Evolutionary conservation across 2,797 vertebrate species (phyloP).

Genomic region (Poeciliopsis paucimaculata): DNA sequence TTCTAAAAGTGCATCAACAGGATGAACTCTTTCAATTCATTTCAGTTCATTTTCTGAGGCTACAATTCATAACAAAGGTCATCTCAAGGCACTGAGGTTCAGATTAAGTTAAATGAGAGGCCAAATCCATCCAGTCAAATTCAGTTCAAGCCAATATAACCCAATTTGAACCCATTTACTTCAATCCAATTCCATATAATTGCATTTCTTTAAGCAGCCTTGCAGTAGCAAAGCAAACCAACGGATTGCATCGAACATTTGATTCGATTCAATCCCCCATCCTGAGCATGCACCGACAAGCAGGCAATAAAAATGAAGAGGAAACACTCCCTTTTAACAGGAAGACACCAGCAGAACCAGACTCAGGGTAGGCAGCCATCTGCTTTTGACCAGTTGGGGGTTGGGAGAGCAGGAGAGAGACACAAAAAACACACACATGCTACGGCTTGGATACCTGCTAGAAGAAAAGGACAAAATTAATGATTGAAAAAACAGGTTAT

Average conservation of each 20-base stretch:
- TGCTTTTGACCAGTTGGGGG: conserved; percentile 12
- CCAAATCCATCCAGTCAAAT: conserved; percentile 4
- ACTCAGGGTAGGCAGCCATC: conserved; percentile 20
- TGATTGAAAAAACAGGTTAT: background rate
- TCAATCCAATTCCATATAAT: conserved; percentile 5
- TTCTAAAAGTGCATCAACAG: background rate
- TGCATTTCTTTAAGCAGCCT: background rate
- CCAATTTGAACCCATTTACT: background rate
- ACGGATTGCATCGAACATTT: conserved; percentile 1
- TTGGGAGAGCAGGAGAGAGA: conserved; percentile 6
- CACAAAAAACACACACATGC: conserved; percentile 9
- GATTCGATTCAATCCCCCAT: conserved; percentile 7
- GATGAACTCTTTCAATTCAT: background rate
- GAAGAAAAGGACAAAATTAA: conserved; percentile 22
- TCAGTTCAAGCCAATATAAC: background rate
- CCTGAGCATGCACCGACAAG: background rate
- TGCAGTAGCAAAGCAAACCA: conserved; percentile 7
- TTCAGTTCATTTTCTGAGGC: conserved; percentile 1
- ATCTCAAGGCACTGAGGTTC: background rate
- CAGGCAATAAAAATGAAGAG: background rate
- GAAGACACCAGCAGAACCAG: conserved; percentile 25
- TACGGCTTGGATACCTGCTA: conserved; percentile 17
- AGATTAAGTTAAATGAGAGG: background rate
- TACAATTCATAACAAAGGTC: background rate
- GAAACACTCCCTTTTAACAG: conserved; percentile 31